Conservation (phyloP, 2,888 invertebrate genomes). For the Drosophila siamana region DNA sequence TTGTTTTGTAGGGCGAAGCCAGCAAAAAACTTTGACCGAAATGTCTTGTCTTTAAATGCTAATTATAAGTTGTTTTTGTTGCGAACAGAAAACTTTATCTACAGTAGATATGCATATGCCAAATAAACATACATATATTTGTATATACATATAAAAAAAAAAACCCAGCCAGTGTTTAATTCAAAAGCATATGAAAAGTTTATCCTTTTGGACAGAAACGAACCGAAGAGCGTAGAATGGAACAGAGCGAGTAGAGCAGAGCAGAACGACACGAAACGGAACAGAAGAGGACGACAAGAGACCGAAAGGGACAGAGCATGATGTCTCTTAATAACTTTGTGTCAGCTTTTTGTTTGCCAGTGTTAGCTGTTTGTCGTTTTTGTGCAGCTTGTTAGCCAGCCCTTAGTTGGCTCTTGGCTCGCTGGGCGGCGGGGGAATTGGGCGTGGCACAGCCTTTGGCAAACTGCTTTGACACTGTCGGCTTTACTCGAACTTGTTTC, state of each 20-base stretch:
- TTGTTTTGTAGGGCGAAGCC: conserved; percentile 18
- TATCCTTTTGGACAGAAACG: conserved; percentile 55
- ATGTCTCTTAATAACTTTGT: conserved; percentile 79
- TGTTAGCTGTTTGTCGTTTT: conserved; percentile 63
- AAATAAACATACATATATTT: conserved; percentile 59
- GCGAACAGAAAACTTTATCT: conserved; percentile 54
- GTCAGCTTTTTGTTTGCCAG: conserved; percentile 71
- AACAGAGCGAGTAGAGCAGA: background rate
- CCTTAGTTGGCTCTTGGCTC: conserved; percentile 7
- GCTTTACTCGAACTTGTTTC: conserved; percentile 26
- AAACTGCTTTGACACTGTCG: conserved; percentile 67
- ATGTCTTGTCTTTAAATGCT: conserved; percentile 71
- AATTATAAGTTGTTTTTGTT: conserved; percentile 74
- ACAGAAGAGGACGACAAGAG: background rate
- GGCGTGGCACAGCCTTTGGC: conserved; percentile 66
- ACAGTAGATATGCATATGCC: conserved; percentile 62
- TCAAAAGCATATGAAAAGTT: conserved; percentile 76
- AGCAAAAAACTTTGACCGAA: conserved; percentile 29
- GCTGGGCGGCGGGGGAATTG: conserved; percentile 13
- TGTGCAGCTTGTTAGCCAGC: conserved; percentile 54
- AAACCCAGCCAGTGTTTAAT: conserved; percentile 69
- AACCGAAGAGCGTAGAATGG: background rate
- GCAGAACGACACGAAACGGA: conserved; percentile 9
- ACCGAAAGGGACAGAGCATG: conserved; percentile 43
- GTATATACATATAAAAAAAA: conserved; percentile 8